Evolutionary conservation across 2,888 invertebrate genomes (phyloP).

Genomic region (Phoronis australis): DNA sequence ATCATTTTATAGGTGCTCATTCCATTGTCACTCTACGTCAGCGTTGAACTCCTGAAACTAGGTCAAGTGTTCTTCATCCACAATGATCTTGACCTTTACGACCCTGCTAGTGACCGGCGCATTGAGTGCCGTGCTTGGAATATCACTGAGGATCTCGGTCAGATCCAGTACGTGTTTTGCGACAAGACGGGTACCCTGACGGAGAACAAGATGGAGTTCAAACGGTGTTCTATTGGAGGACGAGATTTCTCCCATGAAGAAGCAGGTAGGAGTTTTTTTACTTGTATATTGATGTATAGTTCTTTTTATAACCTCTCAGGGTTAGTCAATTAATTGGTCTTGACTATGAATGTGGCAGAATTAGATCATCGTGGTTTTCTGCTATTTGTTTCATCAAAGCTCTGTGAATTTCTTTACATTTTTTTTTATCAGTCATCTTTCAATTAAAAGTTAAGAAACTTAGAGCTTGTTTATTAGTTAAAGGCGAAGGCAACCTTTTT

Average conservation of each 20-base stretch:
- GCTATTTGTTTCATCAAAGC: too few relatives aligned
- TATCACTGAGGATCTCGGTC: slow-evolving; percentile 95
- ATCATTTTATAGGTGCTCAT: slow-evolving; percentile 74
- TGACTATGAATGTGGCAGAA: too few relatives aligned
- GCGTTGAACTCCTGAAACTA: slow-evolving; percentile 92
- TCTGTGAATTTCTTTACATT: too few relatives aligned
- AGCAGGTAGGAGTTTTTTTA: slow-evolving; percentile 17
- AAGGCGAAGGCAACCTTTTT: too few relatives aligned
- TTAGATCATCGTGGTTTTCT: too few relatives aligned
- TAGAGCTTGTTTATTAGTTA: too few relatives aligned
- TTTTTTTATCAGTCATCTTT: too few relatives aligned
- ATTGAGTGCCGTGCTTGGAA: slow-evolving; percentile 90
- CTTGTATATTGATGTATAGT: too few relatives aligned
- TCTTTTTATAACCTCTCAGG: too few relatives aligned
- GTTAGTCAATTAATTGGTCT: too few relatives aligned
- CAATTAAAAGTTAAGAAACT: too few relatives aligned
- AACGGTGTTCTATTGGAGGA: slow-evolving; percentile 81
- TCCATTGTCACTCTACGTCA: slow-evolving; percentile 92
- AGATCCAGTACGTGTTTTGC: slow-evolving; percentile 85
- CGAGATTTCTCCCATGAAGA: slow-evolving; percentile 65
- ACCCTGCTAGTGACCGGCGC: slow-evolving; percentile 73
- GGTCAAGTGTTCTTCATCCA: slow-evolving; percentile 93
- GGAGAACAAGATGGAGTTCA: slow-evolving; percentile 95
- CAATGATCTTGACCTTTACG: slow-evolving; percentile 81
- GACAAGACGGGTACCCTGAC: slow-evolving; percentile 98